A percentile compares a stretch with the other conserved stretches of the same genome.
Conservation (phyloP, 2,888 invertebrate species). For the Andrena camellia region DNA sequence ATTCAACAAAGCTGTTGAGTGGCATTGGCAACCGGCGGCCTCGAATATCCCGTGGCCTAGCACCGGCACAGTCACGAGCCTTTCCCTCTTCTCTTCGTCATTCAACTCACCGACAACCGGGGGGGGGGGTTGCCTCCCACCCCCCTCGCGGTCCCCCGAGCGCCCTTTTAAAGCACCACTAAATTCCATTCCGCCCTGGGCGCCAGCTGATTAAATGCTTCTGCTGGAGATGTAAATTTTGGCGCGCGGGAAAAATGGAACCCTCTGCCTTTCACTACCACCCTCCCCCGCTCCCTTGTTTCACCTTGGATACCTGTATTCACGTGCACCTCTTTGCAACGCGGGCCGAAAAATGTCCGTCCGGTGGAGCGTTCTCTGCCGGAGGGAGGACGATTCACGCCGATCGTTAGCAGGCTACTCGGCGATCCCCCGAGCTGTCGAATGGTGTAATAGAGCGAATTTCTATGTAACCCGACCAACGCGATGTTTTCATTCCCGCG, state of each 20-base stretch:
- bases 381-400: constrained; percentile 22
- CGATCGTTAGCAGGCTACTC: constrained; percentile 34
- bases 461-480: not conserved
- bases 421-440: constrained; percentile 25
- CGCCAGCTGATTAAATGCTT: constrained; percentile 74
- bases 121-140: not conserved
- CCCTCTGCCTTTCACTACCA: constrained; percentile 3
- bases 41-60: constrained; percentile 52
- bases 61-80: constrained; percentile 15
- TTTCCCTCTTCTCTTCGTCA: constrained; percentile 30
- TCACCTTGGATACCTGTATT: constrained; percentile 24
- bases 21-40: constrained; percentile 57
- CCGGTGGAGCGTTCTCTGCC: not conserved
- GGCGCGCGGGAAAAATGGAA: constrained; percentile 64
- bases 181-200: constrained; percentile 69
- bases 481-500: constrained; percentile 47
- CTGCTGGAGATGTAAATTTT: constrained; percentile 72
- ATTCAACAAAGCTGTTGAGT: constrained; percentile 82
- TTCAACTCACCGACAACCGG: constrained; percentile 3
- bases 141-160: constrained; percentile 13
- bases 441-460: constrained; percentile 30
- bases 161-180: constrained; percentile 69
- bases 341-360: not conserved
- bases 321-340: not conserved
- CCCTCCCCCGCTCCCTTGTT: not conserved